These are phyloP conservation scores for Spisula solida DNA, from an alignment of 2,888 invertebrate genomes.

Conservation along the genomic window DNA sequence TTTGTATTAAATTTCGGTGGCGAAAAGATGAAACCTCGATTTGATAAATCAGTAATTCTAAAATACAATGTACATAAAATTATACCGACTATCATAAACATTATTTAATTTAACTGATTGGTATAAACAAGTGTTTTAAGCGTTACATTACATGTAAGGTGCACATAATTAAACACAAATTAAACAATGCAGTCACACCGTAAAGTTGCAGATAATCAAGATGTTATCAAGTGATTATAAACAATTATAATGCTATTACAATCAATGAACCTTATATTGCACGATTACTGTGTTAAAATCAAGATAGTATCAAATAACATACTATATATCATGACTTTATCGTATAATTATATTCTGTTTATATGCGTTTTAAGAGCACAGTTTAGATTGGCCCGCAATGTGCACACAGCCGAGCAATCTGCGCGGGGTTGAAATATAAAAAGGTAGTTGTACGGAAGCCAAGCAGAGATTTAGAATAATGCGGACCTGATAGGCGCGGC, in stretches of 20 bases:
- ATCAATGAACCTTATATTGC: neutral
- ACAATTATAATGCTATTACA: neutral
- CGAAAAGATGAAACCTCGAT: too few species aligned
- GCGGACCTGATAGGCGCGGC: slow-evolving; percentile 5
- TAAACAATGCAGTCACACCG: neutral
- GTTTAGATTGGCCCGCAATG: neutral
- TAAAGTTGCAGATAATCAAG: neutral
- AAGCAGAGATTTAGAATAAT: neutral
- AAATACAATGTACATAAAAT: too few species aligned
- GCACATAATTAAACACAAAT: neutral
- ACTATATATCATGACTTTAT: too few species aligned
- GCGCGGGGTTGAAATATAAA: neutral
- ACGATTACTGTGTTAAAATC: neutral
- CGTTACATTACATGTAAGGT: neutral
- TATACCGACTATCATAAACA: too few species aligned
- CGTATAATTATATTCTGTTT: neutral
- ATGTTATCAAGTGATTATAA: neutral
- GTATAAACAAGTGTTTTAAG: neutral
- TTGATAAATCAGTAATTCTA: too few species aligned
- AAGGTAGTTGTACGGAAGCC: neutral
- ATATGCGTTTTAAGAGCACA: neutral
- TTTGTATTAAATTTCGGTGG: too few species aligned
- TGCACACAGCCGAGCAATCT: neutral
- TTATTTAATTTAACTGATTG: neutral
- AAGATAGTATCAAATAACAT: neutral